Percentiles rank a stretch among this genome's conserved stretches.
phyloP scores from a whole-genome alignment of 2,888 invertebrate genomes.

The Himalopsyche japonica region DNA sequence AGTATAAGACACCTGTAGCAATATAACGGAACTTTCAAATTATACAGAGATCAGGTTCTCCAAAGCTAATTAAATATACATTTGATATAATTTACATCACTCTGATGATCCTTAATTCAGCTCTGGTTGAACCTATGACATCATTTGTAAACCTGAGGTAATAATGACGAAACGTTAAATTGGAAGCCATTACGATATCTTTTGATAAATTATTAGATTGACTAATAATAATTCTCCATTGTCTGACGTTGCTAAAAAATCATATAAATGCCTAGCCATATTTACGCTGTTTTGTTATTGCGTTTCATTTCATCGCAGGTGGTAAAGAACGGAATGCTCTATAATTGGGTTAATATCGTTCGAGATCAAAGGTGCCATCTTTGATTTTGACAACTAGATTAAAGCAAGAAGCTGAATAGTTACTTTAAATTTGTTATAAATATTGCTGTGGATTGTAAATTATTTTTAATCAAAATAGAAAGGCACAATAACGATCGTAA shows the following conservation, averaged over 20 bases:
- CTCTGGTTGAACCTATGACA: not conserved
- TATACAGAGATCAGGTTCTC: not conserved
- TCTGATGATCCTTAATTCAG: not conserved
- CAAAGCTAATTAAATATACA: not conserved
- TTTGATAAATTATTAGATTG: not conserved
- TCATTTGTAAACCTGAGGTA: not conserved
- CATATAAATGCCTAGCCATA: not conserved
- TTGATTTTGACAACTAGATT: not conserved
- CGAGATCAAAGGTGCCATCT: not conserved
- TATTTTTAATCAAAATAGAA: not conserved
- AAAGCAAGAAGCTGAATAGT: not conserved
- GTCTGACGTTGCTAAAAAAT: not conserved
- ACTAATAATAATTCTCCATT: not conserved
- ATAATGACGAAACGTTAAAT: not conserved
- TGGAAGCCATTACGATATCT: not conserved
- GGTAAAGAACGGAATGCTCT: not conserved
- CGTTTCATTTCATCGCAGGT: not conserved
- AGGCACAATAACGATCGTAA: not conserved
- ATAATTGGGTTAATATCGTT: not conserved
- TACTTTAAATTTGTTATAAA: not conserved
- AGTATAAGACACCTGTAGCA: too few species aligned
- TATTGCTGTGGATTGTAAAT: not conserved
- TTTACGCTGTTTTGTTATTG: not conserved
- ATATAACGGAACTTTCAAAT: not conserved
- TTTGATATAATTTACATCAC: not conserved